Base-by-base conservation (phyloP, 1,140 invertebrate genomes). In the Drosophila sucinea region DNA sequence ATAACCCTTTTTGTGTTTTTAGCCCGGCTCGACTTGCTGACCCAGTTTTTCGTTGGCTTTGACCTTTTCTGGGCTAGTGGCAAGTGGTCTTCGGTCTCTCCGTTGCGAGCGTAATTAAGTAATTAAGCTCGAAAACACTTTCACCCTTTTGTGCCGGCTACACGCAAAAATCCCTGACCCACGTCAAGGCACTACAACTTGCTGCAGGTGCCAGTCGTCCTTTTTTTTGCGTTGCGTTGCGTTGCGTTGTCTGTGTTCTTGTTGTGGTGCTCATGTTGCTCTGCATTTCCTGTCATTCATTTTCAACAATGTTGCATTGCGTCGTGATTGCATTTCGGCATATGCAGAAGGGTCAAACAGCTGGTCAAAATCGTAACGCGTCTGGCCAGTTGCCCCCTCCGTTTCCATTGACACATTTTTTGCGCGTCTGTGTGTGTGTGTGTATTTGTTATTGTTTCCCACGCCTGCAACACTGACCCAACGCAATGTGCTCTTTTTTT, bases 121-220 rank as follows among this genome's bases (percentile, higher is more conserved):
- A 87, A 87, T 87, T 87, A 89, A 66, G 70, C 84, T 71, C 56
- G 61, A 70, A 67, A 80, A 89, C 84, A 89, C 79, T 83, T 82
- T 89, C 73, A 60, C 70, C 67, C 82, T 66, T 66, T 72, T 62
- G 17, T 44, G 29, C 44, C 7, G 30, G 30, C 17, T 47, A 54
- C 1, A 32, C 35, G 25, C 32, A n/a, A 17, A 29, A 29, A 67
- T 60, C 76, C 79, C 84, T 87, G 83, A 87, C 83, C 83, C 76
- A 70, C 84, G 84, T 57, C 84, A 89, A 87, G 76, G 61, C 69
- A 63, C 57, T 71, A 47, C 41, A 27, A 51, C 33, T 78, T 70
- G 60, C 25, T 44, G 71, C 81, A 83, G 81, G 81, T 83, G 81
- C 66, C 65, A 44, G 54, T 61, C 30, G 38, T 33, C 73, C 41